Evolutionary conservation across 2,113 vertebrate species (phyloP).

Genomic region (Camelus dromedarius): DNA sequence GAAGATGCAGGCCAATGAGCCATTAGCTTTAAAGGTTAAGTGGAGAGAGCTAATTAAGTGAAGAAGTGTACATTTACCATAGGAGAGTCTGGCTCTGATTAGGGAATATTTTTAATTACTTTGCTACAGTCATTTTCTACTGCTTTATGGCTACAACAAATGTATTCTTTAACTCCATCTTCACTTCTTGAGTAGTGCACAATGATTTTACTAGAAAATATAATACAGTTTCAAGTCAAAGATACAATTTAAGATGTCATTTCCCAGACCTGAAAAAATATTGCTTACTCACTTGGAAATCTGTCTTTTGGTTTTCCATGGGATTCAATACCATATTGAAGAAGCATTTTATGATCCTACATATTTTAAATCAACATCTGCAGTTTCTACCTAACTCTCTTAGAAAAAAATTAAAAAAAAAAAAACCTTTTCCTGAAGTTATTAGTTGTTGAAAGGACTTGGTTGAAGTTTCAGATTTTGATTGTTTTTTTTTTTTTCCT

Average conservation of each 20-base stretch:
- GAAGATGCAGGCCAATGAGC: neutral
- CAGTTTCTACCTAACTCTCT: neutral
- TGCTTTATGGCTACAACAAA: neutral
- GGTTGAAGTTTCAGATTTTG: neutral
- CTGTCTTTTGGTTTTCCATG: neutral
- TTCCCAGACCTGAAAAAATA: neutral
- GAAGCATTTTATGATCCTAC: neutral
- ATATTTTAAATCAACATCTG: neutral
- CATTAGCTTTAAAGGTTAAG: neutral
- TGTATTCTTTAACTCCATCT: slow-evolving; percentile 18
- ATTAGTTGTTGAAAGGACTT: neutral
- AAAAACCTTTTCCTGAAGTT: neutral
- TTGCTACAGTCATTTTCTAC: neutral
- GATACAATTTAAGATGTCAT: neutral
- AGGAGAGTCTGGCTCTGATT: neutral
- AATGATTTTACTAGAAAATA: slow-evolving; percentile 1
- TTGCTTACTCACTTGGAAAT: neutral
- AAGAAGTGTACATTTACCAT: neutral
- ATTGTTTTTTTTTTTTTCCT: slow-evolving; percentile 20
- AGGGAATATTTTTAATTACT: neutral
- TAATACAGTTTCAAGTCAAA: neutral
- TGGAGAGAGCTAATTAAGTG: neutral
- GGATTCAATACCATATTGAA: neutral
- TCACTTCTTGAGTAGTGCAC: neutral
- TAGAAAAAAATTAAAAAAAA: neutral